Evolutionary conservation across 2,113 vertebrate genomes (phyloP), one percentile per base, ranked within the genome.

Genomic region (Hiodon tergisus): DNA sequence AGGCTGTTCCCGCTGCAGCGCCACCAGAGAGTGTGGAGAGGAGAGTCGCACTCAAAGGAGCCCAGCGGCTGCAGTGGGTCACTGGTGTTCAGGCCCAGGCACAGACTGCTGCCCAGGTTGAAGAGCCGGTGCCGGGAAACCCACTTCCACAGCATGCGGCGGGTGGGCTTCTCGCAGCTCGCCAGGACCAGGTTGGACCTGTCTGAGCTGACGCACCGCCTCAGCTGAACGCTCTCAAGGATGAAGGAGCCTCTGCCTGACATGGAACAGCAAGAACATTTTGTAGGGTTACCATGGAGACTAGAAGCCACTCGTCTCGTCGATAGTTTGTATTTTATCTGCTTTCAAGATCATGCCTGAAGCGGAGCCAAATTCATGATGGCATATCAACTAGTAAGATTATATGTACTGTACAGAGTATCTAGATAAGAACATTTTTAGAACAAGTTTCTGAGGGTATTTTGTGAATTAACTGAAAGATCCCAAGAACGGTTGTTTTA

Each of bases 131-230:
- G 91, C 13, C 88, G 88, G 58, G 96, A 95, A 2, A 93, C 94
- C 97, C 97, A 98, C 86, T 96, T 98, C 97, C 97, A 99, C 3
- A 96, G 81, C 94, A 95, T 94, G 75, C 83, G 51, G 6, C 88
- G 77, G 0, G 92, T 94, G 4, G 89, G 87, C 5, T 69, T 86
- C 57, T 85, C 5, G 0, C 96, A 98, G 76, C 90, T 90, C 78
- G 92, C 88, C 80, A 99, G 81, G 71, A 88, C 85, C 77, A 96
- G 84, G 61, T 85, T 84, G 2, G 78, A 86, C 51, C 79, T 79
- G 14, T 87, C 87, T 8, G 83, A 91, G 13, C 85, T 84, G 77
- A 97, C 83, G 76, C 97, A 97, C 71, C 87, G 87, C 54, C 90
- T 84, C 46, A 89, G 84, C 31, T 80, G 77, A 65, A 90, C 84